phyloP scores from a whole-genome alignment of 2,888 invertebrate genomes.

The Rhagonycha fulva region DNA sequence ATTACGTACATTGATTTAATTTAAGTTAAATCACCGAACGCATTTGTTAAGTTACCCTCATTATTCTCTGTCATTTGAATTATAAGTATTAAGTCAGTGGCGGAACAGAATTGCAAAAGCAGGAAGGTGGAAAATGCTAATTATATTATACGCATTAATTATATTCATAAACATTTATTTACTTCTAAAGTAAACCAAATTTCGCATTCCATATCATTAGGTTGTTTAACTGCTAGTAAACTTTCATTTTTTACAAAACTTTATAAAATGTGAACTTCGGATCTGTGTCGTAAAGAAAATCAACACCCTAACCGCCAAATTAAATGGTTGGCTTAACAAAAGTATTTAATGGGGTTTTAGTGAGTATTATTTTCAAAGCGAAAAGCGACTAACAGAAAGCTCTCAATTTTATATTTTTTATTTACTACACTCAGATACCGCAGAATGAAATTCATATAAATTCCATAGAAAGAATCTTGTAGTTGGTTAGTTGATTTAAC shows the following conservation, averaged over 20 bases:
- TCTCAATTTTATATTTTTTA: not conserved
- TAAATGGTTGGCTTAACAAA: not conserved
- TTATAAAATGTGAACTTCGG: no score
- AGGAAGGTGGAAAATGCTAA: not conserved
- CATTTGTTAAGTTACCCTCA: conserved; percentile 20
- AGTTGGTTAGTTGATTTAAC: not conserved
- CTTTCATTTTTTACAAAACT: no score
- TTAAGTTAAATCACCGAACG: conserved; percentile 8
- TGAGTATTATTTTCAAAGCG: not conserved
- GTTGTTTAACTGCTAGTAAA: no score
- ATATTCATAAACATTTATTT: not conserved
- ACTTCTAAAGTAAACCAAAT: not conserved
- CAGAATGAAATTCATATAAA: not conserved
- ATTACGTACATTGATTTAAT: conserved; percentile 15
- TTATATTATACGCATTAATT: not conserved
- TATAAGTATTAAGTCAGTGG: not conserved
- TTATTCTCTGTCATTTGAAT: conserved; percentile 20
- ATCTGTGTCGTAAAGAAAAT: not conserved
- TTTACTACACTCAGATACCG: not conserved
- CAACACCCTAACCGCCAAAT: not conserved
- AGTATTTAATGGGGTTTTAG: not conserved
- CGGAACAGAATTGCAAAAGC: not conserved
- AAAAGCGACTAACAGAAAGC: not conserved
- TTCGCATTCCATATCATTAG: not conserved
- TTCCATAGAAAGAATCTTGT: not conserved